Percentiles rank a stretch among this genome's conserved stretches.
Conservation (phyloP, 2,888 invertebrate species). For the Brachylomia viminalis region DNA sequence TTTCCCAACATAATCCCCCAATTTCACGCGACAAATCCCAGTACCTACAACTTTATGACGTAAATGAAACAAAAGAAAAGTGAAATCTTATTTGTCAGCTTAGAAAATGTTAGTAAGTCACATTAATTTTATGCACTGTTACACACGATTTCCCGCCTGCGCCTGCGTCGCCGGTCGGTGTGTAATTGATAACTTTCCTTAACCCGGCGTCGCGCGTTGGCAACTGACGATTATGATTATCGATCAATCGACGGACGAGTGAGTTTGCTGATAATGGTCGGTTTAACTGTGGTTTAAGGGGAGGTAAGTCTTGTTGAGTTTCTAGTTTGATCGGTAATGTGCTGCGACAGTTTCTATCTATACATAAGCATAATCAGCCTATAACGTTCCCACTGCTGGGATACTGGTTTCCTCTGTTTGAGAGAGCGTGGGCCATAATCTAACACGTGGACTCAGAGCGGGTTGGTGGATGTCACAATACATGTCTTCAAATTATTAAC, state of each 20-base stretch:
- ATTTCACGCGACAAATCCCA: conserved; percentile 34
- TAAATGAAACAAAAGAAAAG: conserved; percentile 64
- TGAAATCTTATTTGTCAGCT: conserved; percentile 68
- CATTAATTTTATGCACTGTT: conserved; percentile 79
- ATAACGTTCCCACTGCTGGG: background rate
- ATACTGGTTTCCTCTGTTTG: background rate
- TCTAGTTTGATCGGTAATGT: background rate
- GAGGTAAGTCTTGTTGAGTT: background rate
- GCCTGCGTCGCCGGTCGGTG: conserved; percentile 52
- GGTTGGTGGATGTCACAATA: background rate
- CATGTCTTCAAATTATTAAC: background rate
- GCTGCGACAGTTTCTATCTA: background rate
- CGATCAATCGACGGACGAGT: conserved; percentile 30
- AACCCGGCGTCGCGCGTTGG: conserved; percentile 48
- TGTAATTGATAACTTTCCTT: conserved; percentile 81
- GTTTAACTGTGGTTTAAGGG: background rate
- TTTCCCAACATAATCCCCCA: conserved; percentile 16
- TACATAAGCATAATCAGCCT: background rate
- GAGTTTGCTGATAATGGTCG: conserved; percentile 5
- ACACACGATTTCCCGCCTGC: conserved; percentile 77
- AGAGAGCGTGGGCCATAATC: background rate
- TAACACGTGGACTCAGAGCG: background rate
- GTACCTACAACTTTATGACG: conserved; percentile 38
- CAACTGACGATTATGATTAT: conserved; percentile 52
- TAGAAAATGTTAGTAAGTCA: conserved; percentile 74